Evolutionary conservation across 2,113 vertebrate genomes (phyloP).

Genomic region (Rafetus swinhoei): DNA sequence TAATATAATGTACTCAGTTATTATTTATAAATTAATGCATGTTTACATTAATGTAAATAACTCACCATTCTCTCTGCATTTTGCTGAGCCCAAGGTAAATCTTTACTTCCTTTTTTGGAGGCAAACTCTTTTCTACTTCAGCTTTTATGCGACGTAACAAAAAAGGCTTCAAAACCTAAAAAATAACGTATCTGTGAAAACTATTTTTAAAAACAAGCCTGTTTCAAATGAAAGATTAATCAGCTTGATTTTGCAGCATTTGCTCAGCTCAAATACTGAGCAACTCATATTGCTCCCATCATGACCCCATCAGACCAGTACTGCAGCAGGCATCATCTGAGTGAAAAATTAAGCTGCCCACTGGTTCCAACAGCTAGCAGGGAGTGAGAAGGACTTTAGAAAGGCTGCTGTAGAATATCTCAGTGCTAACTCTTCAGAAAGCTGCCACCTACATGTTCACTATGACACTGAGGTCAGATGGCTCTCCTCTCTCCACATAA

Average conservation of each 20-base stretch:
- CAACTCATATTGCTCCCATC: background rate
- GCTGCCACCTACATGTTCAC: background rate
- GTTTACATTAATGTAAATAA: constrained; percentile 31
- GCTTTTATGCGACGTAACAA: constrained; percentile 91
- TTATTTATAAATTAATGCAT: background rate
- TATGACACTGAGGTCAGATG: background rate
- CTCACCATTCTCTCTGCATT: constrained; percentile 93
- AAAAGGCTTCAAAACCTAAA: constrained; percentile 90
- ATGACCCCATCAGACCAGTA: background rate
- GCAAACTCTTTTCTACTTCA: constrained; percentile 91
- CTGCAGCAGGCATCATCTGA: background rate
- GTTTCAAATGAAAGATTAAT: background rate
- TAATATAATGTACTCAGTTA: background rate
- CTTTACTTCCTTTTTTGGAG: constrained; percentile 92
- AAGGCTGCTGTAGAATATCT: background rate
- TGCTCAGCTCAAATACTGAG: background rate
- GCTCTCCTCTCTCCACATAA: background rate
- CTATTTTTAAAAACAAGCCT: background rate
- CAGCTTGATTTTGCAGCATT: background rate
- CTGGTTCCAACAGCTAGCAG: background rate
- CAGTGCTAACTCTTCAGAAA: background rate
- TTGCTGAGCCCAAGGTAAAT: constrained; percentile 92
- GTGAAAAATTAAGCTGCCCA: background rate
- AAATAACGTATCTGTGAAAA: constrained; percentile 21
- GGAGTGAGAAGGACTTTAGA: accelerated